Evolutionary conservation across 2,113 vertebrate genomes (phyloP), one percentile per base, ranked within the genome.

Genomic region (Xiphophorus maculatus): DNA sequence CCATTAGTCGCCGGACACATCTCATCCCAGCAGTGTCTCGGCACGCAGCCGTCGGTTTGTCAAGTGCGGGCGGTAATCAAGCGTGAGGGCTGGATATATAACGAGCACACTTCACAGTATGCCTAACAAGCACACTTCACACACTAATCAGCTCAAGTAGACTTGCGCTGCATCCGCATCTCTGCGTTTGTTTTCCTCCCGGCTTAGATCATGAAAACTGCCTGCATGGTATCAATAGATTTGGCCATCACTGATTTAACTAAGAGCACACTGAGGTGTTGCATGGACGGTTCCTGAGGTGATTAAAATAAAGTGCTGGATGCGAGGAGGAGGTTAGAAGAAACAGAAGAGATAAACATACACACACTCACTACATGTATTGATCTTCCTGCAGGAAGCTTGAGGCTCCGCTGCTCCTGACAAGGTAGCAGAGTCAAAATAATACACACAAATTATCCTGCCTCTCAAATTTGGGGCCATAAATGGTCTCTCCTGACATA

Each of bases 51-150:
- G 70, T 37, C 17, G 63, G 74, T 63, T 19, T 65, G 77, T 70
- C 72, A 66, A 82, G 75, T 76, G 62, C 40, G 75, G 25, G 81
- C 84, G 63, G 82, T 87, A 90, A 90, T 90, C 82, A 88, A 81
- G 79, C 77, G 68, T 27, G 83, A 82, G 85, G 81, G 88, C 71
- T 82, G 86, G 83, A 79, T 85, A 69, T 81, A 68, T 84, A 88
- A 90, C 91, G 88, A 85, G 86, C 82, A 33, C 87, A 88, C 82
- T 88, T 83, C 85, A 89, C 83, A 80, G 88, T 86, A 44, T 68
- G 79, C 70, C 87, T 86, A 88, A 92, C 85, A 89, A 89, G 87
- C 75, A 51, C 86, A 90, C 91, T 91, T 85, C 88, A 89, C 86
- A 81, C 77, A 77, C 86, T 93, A 89, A 93, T 91, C 85, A 88